Base-by-base conservation (phyloP, 2,888 invertebrate species). In the Drosophila paramelanica region DNA sequence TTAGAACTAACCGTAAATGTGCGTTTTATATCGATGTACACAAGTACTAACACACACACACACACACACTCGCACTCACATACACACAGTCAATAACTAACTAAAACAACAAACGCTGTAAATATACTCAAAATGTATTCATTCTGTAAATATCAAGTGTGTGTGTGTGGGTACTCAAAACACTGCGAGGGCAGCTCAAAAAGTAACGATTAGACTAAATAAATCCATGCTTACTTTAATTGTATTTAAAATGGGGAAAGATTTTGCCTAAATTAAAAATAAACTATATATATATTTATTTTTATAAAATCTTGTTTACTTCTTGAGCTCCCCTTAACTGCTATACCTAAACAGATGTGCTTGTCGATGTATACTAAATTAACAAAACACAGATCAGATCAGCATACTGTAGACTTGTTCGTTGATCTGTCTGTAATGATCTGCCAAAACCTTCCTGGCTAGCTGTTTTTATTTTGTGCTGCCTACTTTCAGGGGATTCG, bases 401-500 rank as follows among this genome's bases (percentile, higher is more conserved):
- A 67, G 57, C 73, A 64, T 60, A 33, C 25, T 55, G 77, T 77
- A 77, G 77, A 62, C 47, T 67, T 66, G 67, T 75, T 77, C n/a
- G 14, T 77, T 38, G 33, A 38, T 39, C 46, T 62, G 49, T 52
- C 27, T 53, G 43, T 27, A 10, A n/a, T 7, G 13, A 8, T n/a
- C 25, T 38, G 36, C 1, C 10, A 5, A 31, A 51, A 27, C 4
- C 31, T 5, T 17, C 7, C 7, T 61, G 23, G 43, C 1, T n/a
- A 41, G 45, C n/a, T 56, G 14, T 47, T 47, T 43, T 70, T 52
- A 71, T 49, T 42, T 55, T 49, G n/a, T 59, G 25, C 62, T 31
- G 5, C 27, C 36, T 51, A 33, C n/a, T 90, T 95, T 92, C 94
- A 96, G 97, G 97, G 96, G 97, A 97, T 93, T 97, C 97, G 93